phyloP scores from a whole-genome alignment of 2,888 invertebrate species.

The Cerastis leucographa region DNA sequence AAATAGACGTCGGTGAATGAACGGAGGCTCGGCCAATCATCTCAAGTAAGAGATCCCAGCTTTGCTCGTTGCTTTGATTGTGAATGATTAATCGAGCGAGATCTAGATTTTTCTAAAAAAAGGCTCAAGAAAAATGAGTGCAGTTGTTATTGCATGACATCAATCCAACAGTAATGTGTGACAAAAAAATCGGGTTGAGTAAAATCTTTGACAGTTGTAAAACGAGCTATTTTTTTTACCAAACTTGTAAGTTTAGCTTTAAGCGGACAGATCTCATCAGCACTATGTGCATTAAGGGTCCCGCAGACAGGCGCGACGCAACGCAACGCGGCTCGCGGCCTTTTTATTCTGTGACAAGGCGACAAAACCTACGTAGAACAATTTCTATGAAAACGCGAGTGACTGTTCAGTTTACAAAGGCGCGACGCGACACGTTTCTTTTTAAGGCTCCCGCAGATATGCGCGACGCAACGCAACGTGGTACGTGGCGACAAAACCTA shows the following conservation, averaged over 20 bases:
- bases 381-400: no score
- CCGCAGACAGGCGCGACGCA: no score
- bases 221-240: neutral
- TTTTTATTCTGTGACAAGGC: no score
- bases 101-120: conserved; percentile 15
- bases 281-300: no score
- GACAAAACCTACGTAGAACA: no score
- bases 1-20: conserved; percentile 10
- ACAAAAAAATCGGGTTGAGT: neutral
- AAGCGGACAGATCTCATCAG: neutral
- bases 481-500: no score
- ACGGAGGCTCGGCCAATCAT: conserved; percentile 31
- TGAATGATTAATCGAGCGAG: conserved; percentile 48
- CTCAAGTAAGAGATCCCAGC: conserved; percentile 33
- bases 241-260: neutral
- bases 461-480: no score
- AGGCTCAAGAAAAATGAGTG: neutral
- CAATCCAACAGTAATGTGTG: neutral
- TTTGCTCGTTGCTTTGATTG: conserved; percentile 30
- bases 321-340: no score
- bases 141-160: neutral
- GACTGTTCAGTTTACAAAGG: no score
- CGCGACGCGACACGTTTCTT: no score
- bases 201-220: neutral
- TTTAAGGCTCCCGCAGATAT: no score